Percentiles rank a stretch among this genome's conserved stretches.
These are phyloP conservation scores for Latheticus oryzae DNA, from an alignment of 2,888 invertebrate genomes.

Conservation along the genomic window DNA sequence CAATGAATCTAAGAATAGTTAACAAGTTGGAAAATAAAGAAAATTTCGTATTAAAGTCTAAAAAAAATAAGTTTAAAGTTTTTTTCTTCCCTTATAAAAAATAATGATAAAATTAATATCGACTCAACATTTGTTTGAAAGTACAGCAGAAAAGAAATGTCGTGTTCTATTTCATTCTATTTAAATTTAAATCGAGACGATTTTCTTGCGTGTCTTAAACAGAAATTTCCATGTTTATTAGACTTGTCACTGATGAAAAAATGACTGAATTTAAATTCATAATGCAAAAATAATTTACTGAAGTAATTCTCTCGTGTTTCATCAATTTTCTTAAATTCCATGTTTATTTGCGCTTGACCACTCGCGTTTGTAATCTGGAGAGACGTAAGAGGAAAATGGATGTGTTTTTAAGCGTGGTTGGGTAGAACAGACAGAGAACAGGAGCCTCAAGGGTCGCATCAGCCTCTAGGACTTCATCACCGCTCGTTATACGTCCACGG, in stretches of 20 bases:
- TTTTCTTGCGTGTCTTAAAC: constrained; percentile 38
- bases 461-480: constrained; percentile 50
- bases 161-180: constrained; percentile 34
- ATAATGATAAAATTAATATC: constrained; percentile 25
- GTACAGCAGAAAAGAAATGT: constrained; percentile 18
- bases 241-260: constrained; percentile 34
- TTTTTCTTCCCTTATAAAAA: constrained; percentile 17
- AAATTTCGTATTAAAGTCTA: too few species aligned
- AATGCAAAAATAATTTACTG: too few species aligned
- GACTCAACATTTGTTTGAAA: constrained; percentile 16
- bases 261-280: too few species aligned
- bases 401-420: constrained; percentile 42
- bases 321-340: too few species aligned
- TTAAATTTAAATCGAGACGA: constrained; percentile 40
- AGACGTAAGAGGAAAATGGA: constrained; percentile 18
- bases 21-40: too few species aligned
- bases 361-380: constrained; percentile 6
- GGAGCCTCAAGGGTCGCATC: constrained; percentile 48
- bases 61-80: too few species aligned
- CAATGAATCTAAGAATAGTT: too few species aligned
- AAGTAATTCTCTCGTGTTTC: too few species aligned
- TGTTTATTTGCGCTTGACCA: constrained; percentile 8
- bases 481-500: constrained; percentile 48
- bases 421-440: constrained; percentile 38
- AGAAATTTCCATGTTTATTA: constrained; percentile 37